Base-by-base conservation (phyloP, 2,888 invertebrate species). In the Mythimna impura region DNA sequence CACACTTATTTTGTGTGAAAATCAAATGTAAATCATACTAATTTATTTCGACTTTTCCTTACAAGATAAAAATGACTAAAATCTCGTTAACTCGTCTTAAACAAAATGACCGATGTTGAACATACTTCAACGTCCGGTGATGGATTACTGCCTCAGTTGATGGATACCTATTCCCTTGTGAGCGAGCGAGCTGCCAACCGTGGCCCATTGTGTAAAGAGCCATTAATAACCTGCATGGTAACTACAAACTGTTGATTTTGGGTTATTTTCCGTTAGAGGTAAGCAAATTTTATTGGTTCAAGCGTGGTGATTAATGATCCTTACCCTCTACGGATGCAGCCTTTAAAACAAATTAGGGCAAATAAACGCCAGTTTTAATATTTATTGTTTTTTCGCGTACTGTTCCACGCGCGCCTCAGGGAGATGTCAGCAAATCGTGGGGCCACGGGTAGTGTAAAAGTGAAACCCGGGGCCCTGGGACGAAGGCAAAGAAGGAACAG, bases 131-230 rank as follows among this genome's bases (percentile, higher is more conserved):
- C n/a, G 60, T 67, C 40, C 20, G 43, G 17, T 73, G 73, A 73
- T 67, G 55, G 66, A 79, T 77, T 60, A 72, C 63, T 47, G 43
- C 34, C 50, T 73, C 47, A 34, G 43, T 63, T 77, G 77, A 78
- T 77, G 36, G 57, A 78, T 73, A 30, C 40, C 57, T 55, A 34
- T 47, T 63, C 40, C 57, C 14, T 71, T 47, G 57, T 36, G 36
- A 60, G 60, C 40, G 30, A 25, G n/a, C 63, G 57, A 58, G n/a
- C 34, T 54, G 47, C 40, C 58, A 64, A 55, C 47, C 57, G 20
- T 57, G 66, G 43, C 43, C 62, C 43, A 71, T 62, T 71, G 65
- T 71, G 61, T 65, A 30, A 17, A 34, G 52, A 52, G 43, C 57
- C 69, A 76, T 67, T 52, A 67, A 58, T 47, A 25, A 72, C 8